These are phyloP conservation scores for Epizoanthus illoricatus DNA, from an alignment of 92 coral and sea anemone species.

Conservation along the genomic window DNA sequence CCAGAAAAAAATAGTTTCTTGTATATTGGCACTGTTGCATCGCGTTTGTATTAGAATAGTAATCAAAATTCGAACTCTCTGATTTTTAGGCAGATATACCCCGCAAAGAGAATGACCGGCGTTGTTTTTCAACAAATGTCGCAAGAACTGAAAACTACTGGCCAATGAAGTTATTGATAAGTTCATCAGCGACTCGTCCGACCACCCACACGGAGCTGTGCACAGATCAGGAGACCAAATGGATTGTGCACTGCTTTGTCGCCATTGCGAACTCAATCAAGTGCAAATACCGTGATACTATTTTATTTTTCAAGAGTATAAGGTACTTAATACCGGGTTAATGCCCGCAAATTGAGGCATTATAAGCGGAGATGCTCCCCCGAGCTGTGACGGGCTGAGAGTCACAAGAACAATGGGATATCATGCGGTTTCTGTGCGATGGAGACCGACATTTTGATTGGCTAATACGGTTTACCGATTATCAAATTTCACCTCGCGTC, in stretches of 20 bases:
- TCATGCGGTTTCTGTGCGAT: conserved; percentile 32
- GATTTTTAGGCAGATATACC: conserved; percentile 1
- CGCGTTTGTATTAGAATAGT: neutral
- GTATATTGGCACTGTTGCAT: neutral
- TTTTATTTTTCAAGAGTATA: conserved; percentile 16
- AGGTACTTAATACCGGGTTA: neutral
- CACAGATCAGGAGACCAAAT: neutral
- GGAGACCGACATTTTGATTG: conserved; percentile 22
- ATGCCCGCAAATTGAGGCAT: conserved; percentile 2
- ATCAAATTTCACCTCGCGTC: conserved; percentile 81
- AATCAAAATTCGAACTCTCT: neutral
- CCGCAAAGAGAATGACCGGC: conserved; percentile 6
- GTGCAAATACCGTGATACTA: neutral
- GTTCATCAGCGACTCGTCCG: conserved; percentile 25
- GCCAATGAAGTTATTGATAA: conserved; percentile 27
- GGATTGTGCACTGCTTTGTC: neutral
- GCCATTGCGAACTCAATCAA: neutral
- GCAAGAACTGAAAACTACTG: conserved; percentile 8
- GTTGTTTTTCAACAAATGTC: conserved; percentile 31
- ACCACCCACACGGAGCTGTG: conserved; percentile 23
- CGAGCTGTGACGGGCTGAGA: neutral
- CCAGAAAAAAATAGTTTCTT: neutral
- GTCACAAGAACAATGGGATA: conserved; percentile 23
- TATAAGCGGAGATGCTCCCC: conserved; percentile 6
- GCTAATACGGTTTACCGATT: conserved; percentile 26